Conservation (phyloP, 64 coral and sea anemone genomes). For the Pocillopora verrucosa region DNA sequence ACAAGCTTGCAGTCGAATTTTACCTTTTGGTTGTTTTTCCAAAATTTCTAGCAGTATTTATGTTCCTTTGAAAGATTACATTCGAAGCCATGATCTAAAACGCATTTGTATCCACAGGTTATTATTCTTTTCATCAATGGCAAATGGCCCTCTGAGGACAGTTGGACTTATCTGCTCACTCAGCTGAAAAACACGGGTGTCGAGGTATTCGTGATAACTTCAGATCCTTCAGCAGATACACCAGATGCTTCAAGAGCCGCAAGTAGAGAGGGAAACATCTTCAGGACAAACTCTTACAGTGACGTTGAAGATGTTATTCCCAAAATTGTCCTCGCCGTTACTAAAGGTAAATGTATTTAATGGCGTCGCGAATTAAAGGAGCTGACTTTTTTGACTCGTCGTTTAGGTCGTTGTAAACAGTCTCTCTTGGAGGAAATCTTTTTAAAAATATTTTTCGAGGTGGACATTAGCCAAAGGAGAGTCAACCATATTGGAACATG, state of each 20-base stretch:
- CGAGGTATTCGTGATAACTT: conserved; percentile 22
- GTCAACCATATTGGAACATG: too few relatives aligned
- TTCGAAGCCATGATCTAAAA: background rate
- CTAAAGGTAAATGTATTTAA: background rate
- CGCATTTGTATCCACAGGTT: background rate
- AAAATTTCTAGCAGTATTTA: too few relatives aligned
- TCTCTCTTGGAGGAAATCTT: background rate
- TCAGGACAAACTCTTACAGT: conserved; percentile 27
- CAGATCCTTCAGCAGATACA: conserved; percentile 21
- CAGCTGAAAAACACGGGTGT: conserved; percentile 23
- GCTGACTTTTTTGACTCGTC: background rate
- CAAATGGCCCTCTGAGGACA: conserved; percentile 25
- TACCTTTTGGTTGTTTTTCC: too few relatives aligned
- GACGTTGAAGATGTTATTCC: conserved; percentile 32
- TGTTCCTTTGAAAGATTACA: background rate
- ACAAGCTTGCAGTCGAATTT: too few relatives aligned
- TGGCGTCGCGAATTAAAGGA: background rate
- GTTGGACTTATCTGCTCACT: background rate
- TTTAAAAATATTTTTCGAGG: too few relatives aligned
- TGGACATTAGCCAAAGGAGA: too few relatives aligned
- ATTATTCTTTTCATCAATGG: conserved; percentile 46
- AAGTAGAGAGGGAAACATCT: conserved; percentile 20
- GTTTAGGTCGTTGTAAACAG: background rate
- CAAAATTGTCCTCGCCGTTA: conserved; percentile 21
- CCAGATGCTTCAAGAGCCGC: conserved; percentile 1